phyloP scores from a whole-genome alignment of 2,113 vertebrate genomes.

The Malurus alboscapulatus region DNA sequence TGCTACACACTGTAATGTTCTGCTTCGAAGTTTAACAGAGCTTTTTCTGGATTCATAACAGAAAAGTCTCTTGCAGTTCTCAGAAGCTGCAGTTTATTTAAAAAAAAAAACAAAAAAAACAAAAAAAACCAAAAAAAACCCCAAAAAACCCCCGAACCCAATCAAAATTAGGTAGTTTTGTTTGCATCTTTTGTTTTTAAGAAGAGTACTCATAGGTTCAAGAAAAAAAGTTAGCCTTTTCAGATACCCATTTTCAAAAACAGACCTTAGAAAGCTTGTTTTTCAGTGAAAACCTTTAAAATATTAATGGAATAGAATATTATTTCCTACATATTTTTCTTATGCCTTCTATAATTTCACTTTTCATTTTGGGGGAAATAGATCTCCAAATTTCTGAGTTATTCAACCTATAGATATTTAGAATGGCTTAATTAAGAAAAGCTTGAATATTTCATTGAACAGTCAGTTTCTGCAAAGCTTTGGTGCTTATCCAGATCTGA shows the following conservation, averaged over 20 bases:
- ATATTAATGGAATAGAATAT: not conserved
- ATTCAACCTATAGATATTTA: not conserved
- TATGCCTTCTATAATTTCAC: not conserved
- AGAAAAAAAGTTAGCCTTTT: not conserved
- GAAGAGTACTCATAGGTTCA: not conserved
- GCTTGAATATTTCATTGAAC: not conserved
- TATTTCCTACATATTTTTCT: not conserved
- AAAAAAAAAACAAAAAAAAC: not conserved
- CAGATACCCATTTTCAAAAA: not conserved
- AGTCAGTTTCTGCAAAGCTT: not conserved
- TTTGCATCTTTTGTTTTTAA: not conserved
- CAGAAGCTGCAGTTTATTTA: not conserved
- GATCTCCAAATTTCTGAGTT: not conserved
- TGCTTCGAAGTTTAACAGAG: not conserved
- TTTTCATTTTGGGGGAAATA: not conserved
- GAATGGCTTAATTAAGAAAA: not conserved
- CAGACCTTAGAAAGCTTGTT: not conserved
- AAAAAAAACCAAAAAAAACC: too few species aligned
- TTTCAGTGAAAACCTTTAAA: not conserved
- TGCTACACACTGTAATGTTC: not conserved
- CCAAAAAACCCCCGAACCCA: too few species aligned
- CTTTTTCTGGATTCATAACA: not conserved
- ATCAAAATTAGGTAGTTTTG: not conserved
- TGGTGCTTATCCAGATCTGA: conserved; percentile 20
- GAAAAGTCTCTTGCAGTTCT: not conserved